Conservation (phyloP, 2,888 invertebrate genomes). For the Ichneumoninae sp. region DNA sequence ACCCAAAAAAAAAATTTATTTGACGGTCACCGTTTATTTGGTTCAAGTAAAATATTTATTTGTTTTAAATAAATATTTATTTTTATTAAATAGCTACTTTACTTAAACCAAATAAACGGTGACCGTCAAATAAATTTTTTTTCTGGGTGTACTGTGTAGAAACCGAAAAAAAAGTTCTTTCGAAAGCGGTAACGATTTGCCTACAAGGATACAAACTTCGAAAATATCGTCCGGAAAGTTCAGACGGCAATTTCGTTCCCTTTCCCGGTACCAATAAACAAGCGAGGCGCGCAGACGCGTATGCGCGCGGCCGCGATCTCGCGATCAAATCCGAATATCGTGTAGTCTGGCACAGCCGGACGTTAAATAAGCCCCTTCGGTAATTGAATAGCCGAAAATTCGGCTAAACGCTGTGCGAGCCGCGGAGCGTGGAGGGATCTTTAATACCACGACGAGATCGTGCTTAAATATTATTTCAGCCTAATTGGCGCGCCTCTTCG, state of each 20-base stretch:
- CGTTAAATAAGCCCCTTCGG: conserved; percentile 55
- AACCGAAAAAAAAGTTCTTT: no score
- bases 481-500: conserved; percentile 61
- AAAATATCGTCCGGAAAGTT: background rate
- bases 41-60: no score
- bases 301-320: background rate
- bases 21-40: no score
- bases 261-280: conserved; percentile 37
- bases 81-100: no score
- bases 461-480: conserved; percentile 58
- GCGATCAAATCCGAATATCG: conserved; percentile 44
- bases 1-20: no score
- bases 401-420: conserved; percentile 38
- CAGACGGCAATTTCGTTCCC: conserved; percentile 29
- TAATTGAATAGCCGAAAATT: conserved; percentile 69
- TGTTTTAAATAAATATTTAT: no score
- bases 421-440: conserved; percentile 4
- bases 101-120: no score
- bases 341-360: conserved; percentile 4
- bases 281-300: background rate
- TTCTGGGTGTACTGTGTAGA: no score
- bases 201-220: background rate
- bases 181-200: no score
- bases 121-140: no score
- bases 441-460: conserved; percentile 40